A percentile compares a stretch with the other conserved stretches of the same genome.
These are phyloP conservation scores for Drosophila neotestacea DNA, from an alignment of 2,888 invertebrate genomes.

Conservation along the genomic window DNA sequence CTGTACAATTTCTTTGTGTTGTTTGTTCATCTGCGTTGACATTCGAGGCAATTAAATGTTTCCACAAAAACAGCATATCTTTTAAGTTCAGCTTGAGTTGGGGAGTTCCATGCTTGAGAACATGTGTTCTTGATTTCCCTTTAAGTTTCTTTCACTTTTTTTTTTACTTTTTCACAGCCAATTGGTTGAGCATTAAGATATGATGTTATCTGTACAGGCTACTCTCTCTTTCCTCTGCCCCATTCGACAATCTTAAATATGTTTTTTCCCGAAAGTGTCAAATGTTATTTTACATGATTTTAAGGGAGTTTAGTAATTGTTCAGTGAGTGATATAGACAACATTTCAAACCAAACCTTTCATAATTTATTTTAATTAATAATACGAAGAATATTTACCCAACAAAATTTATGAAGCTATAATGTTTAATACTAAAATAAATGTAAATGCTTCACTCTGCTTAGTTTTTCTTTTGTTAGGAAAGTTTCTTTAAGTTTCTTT, in stretches of 20 bases:
- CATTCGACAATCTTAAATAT: not conserved
- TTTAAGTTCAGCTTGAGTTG: slow-evolving; percentile 12
- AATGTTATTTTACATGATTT: slow-evolving; percentile 59
- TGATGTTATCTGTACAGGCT: slow-evolving; percentile 47
- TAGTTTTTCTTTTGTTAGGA: not conserved
- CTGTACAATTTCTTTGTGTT: slow-evolving; percentile 51
- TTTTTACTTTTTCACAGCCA: slow-evolving; percentile 66
- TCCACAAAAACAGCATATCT: slow-evolving; percentile 39
- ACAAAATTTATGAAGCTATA: too few species aligned
- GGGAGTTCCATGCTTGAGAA: slow-evolving; percentile 28
- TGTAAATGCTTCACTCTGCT: not conserved
- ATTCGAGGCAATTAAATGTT: slow-evolving; percentile 77
- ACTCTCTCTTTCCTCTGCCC: not conserved
- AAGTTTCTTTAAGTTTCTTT: not conserved
- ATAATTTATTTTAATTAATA: too few species aligned
- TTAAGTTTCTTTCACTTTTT: slow-evolving; percentile 42
- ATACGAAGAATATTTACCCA: too few species aligned
- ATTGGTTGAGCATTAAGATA: slow-evolving; percentile 73
- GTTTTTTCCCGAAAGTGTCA: slow-evolving; percentile 63
- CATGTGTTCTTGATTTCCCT: slow-evolving; percentile 78
- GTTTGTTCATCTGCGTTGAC: slow-evolving; percentile 76
- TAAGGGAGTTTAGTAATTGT: slow-evolving; percentile 21
- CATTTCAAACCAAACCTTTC: not conserved
- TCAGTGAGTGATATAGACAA: slow-evolving; percentile 7
- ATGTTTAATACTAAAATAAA: too few species aligned